phyloP scores from a whole-genome alignment of 2,797 vertebrate species.

The Falco columbarius region DNA sequence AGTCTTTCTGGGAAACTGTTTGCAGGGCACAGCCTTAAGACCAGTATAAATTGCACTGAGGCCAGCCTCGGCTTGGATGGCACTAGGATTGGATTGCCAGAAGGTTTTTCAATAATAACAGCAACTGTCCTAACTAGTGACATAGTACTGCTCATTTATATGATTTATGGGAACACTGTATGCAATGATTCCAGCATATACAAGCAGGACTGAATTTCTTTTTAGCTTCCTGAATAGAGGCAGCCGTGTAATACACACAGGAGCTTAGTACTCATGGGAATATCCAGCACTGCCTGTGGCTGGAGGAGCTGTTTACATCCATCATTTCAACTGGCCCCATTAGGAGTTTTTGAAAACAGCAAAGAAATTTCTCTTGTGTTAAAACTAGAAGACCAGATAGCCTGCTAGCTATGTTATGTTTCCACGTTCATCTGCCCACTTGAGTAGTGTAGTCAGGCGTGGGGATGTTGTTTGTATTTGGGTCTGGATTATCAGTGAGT shows the following conservation, averaged over 20 bases:
- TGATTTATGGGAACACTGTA: constrained; percentile 55
- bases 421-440: neutral
- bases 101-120: constrained; percentile 58
- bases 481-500: constrained; percentile 39
- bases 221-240: constrained; percentile 61
- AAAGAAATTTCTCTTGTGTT: neutral
- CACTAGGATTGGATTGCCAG: neutral
- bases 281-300: constrained; percentile 48
- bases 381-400: neutral
- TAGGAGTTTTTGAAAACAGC: constrained; percentile 2
- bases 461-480: constrained; percentile 3
- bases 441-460: neutral
- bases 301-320: constrained; percentile 40
- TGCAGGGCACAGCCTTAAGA: neutral
- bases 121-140: constrained; percentile 1
- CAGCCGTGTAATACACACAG: constrained; percentile 47
- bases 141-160: constrained; percentile 44
- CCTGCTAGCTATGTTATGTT: neutral
- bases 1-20: neutral
- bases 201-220: constrained; percentile 65
- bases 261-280: constrained; percentile 40
- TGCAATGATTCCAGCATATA: constrained; percentile 61
- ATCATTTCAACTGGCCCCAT: constrained; percentile 33
- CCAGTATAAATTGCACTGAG: neutral
- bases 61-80: neutral